Evolutionary conservation across 2,888 invertebrate genomes (phyloP), one percentile per base, ranked within the genome.

Genomic region (Lycophotia porphyrea): DNA sequence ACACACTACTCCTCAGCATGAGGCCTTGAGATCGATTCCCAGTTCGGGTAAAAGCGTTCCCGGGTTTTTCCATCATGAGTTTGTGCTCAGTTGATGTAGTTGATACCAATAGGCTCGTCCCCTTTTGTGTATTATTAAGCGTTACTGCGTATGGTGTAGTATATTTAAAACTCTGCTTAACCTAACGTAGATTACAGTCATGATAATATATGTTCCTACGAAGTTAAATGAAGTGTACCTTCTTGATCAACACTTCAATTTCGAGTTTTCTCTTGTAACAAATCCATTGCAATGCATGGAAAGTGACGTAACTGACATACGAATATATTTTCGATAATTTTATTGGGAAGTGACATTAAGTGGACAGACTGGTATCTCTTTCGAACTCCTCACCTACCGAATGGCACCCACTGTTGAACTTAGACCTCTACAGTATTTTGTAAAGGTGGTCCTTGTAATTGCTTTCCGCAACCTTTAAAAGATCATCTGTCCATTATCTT

Each of bases 271-370:
- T 67, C 82, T 52, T 36, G 27, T 65, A 74, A 52, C 31, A 44
- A 52, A 34, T 47, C 39, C 39, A 55, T 55, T 42, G 24, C 58
- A 73, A 31, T 73, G 49, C n/a, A 42, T 55, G 39, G 11, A 34
- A 27, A 70, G 67, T 80, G 70, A 64, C 36, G 69, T 55, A 80
- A 80, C 55, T 8, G 31, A 71, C 39, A 67, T 24, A 64, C 18
- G 84, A 64, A 75, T 49, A 67, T 24, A 42, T 78, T 65, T 68
- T 69, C 52, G 76, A 80, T 73, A 27, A 71, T 81, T 36, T 85
- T 71, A 71, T 81, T 82, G 63, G 73, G 47, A 24, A 68, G 11
- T 77, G 81, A 84, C 84, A 75, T 82, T 52, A 82, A 82, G 84
- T 75, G 84, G 81, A 82, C 81, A 80, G 81, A 27, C 18, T 55